Conservation (phyloP, 2,797 vertebrate genomes). For the Manis javanica region DNA sequence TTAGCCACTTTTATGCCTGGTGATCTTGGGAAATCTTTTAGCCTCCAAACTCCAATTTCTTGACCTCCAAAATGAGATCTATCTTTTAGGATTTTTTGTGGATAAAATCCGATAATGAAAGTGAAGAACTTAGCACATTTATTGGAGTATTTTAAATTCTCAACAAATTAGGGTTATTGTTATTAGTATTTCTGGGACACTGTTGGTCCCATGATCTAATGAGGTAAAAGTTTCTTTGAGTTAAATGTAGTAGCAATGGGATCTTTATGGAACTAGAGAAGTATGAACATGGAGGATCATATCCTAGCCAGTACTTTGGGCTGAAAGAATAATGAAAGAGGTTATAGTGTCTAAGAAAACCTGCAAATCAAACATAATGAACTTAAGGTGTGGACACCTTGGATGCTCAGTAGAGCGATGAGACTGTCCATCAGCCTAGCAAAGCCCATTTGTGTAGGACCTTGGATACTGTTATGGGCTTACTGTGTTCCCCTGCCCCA, state of each 20-base stretch:
- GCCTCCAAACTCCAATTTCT: conserved; percentile 28
- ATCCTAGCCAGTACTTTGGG: not conserved
- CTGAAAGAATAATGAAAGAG: not conserved
- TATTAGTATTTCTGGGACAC: not conserved
- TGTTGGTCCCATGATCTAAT: not conserved
- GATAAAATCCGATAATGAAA: not conserved
- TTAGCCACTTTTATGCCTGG: not conserved
- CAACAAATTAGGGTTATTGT: not conserved
- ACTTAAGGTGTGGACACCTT: not conserved
- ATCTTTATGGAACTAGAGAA: not conserved
- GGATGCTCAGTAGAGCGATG: not conserved
- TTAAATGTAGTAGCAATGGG: not conserved
- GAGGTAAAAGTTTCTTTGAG: not conserved
- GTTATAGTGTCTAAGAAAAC: not conserved
- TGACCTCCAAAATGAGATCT: not conserved
- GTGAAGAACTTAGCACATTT: not conserved
- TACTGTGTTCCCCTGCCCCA: not conserved
- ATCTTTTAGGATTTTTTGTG: not conserved
- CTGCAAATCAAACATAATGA: not conserved
- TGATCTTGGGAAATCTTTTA: not conserved
- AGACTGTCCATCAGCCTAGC: not conserved
- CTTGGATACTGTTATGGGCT: not conserved
- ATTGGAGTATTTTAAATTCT: conserved; percentile 26
- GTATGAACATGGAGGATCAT: not conserved
- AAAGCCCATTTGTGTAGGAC: not conserved